These are phyloP conservation scores for Butorides virescens DNA, from an alignment of 2,113 vertebrate species.

Conservation along the genomic window DNA sequence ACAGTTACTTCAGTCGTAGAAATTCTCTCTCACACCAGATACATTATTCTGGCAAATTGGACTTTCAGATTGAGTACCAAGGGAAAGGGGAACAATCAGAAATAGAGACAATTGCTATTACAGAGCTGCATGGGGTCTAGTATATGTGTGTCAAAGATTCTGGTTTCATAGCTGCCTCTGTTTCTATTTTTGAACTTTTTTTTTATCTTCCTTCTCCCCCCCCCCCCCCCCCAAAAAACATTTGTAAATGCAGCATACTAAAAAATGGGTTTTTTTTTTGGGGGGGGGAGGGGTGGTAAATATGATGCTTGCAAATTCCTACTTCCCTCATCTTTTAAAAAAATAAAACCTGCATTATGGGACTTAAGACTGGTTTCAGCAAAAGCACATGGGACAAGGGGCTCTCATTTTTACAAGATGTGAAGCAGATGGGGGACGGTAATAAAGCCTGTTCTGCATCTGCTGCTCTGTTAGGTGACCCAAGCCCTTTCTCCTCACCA, in stretches of 20 bases:
- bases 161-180: neutral
- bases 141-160: conserved; percentile 1
- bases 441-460: accelerated
- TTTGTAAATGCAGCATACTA: neutral
- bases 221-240: accelerated
- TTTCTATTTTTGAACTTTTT: neutral
- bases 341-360: accelerated
- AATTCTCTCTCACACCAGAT: conserved; percentile 38
- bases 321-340: neutral
- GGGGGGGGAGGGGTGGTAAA: neutral
- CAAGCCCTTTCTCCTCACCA: accelerated
- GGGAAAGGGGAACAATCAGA: conserved; percentile 54
- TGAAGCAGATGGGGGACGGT: neutral
- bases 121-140: conserved; percentile 34
- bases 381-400: accelerated
- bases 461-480: neutral
- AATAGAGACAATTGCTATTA: conserved; percentile 52
- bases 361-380: neutral
- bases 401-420: neutral
- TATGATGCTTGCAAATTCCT: neutral
- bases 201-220: accelerated
- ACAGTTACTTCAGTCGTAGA: conserved; percentile 49
- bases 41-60: conserved; percentile 48
- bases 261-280: neutral
- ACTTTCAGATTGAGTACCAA: conserved; percentile 60